These are phyloP conservation scores for Neolamprologus caudopunctatus DNA, from an alignment of 2,113 vertebrate species.

Conservation along the genomic window DNA sequence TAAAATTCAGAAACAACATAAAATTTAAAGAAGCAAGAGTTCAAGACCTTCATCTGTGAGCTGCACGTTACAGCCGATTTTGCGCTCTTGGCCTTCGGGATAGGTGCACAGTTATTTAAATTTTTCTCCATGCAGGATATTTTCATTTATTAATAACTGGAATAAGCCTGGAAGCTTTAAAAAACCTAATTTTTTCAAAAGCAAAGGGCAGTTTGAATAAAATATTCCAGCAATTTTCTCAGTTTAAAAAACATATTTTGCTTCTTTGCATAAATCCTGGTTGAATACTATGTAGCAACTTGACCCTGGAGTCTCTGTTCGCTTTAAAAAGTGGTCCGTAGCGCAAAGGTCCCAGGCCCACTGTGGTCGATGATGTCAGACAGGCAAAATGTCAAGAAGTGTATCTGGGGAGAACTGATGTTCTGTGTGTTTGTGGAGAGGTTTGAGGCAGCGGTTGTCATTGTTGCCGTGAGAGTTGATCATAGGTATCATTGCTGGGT, in stretches of 20 bases:
- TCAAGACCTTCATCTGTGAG: neutral
- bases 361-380: neutral
- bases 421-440: neutral
- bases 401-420: neutral
- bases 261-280: neutral
- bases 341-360: neutral
- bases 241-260: neutral
- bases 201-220: neutral
- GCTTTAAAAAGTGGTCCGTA: neutral
- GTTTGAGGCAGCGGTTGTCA: neutral
- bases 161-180: neutral
- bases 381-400: slow-evolving; percentile 27
- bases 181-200: neutral
- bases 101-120: neutral
- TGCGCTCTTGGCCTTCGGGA: neutral
- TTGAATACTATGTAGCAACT: neutral
- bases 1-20: neutral
- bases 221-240: neutral
- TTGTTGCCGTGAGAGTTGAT: neutral
- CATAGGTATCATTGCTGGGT: neutral
- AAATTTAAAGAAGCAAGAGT: neutral
- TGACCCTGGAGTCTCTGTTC: neutral
- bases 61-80: neutral
- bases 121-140: neutral
- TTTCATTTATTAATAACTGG: slow-evolving; percentile 6